A percentile compares a stretch with the other conserved stretches of the same genome.
phyloP scores from a whole-genome alignment of 92 coral and sea anemone genomes.

The Bergia puertoricense region DNA sequence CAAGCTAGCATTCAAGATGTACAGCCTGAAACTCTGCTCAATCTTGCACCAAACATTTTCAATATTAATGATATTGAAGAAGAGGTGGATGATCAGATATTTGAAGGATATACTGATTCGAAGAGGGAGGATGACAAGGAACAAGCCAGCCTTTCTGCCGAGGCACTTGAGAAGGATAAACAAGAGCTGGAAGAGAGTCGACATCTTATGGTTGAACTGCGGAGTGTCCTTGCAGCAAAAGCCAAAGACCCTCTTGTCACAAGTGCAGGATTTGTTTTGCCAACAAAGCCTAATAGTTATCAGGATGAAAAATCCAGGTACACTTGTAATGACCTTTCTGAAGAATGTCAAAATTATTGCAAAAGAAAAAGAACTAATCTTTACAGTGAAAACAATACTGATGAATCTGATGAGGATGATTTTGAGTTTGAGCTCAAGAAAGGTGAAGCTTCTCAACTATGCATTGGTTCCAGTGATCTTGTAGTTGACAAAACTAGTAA shows the following conservation, averaged over 20 bases:
- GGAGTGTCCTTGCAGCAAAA: slow-evolving; percentile 78
- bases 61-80: slow-evolving; percentile 6
- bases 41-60: neutral
- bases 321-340: neutral
- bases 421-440: neutral
- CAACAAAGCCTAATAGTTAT: slow-evolving; percentile 26
- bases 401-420: neutral
- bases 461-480: neutral
- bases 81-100: slow-evolving; percentile 70
- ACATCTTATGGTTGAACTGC: slow-evolving; percentile 83
- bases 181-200: slow-evolving; percentile 69
- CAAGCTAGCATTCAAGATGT: slow-evolving; percentile 15
- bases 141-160: slow-evolving; percentile 49
- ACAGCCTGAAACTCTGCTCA: slow-evolving; percentile 28
- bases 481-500: slow-evolving; percentile 6
- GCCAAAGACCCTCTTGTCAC: slow-evolving; percentile 81
- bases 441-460: neutral
- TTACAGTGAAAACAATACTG: neutral
- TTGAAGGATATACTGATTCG: slow-evolving; percentile 88
- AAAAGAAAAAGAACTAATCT: neutral
- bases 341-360: neutral
- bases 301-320: neutral
- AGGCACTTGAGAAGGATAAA: slow-evolving; percentile 71
- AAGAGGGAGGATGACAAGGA: slow-evolving; percentile 42
- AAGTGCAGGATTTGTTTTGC: slow-evolving; percentile 78